Evolutionary conservation across 2,888 invertebrate species (phyloP), one percentile per base, ranked within the genome.

Genomic region (Drosophila meridiana): DNA sequence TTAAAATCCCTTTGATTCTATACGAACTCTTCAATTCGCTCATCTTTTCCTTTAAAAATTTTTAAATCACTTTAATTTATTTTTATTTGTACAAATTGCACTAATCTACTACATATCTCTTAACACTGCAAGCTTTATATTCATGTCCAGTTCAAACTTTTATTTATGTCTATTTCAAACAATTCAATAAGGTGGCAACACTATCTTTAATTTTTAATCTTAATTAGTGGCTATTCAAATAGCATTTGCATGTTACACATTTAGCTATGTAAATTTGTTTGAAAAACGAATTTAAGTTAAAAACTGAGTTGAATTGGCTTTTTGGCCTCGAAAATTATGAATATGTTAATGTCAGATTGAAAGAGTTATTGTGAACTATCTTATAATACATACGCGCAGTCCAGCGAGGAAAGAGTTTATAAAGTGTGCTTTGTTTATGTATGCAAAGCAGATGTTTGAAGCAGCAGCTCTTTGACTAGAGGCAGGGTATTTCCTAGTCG

Each of bases 221-320:
- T 52, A 52, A 52, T 52, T 52, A 34, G 32, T 11, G 20, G 6
- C 32, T 20, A 52, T 52, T 52, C 50, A 52, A 34, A n/a, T 9
- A 11, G 1, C 20, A 28, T 34, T 50, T 50, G n/a, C 32, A 50
- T 32, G 2, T 50, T 30, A 14, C 14, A 48, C 28, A 48, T 45
- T 45, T 14, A 3, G 8, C 32, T 50, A 50, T 50, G 32, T 50
- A 50, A 50, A 50, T 50, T 32, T 5, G 32, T 1, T n/a, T 30
- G 2, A 8, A 32, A 50, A n/a, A 50, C n/a, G n/a, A 30, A 8
- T 50, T 50, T 2, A 50, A 50, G n/a, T n/a, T 32, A 5, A 50
- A 9, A 32, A 5, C 32, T 14, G 20, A 20, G 0, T 48, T n/a
- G 32, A 32, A 50, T 34, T 1, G 11, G 32, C 9, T 34, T 34